Base-by-base conservation (phyloP, 2,888 invertebrate genomes). In the Embidobia sp. region DNA sequence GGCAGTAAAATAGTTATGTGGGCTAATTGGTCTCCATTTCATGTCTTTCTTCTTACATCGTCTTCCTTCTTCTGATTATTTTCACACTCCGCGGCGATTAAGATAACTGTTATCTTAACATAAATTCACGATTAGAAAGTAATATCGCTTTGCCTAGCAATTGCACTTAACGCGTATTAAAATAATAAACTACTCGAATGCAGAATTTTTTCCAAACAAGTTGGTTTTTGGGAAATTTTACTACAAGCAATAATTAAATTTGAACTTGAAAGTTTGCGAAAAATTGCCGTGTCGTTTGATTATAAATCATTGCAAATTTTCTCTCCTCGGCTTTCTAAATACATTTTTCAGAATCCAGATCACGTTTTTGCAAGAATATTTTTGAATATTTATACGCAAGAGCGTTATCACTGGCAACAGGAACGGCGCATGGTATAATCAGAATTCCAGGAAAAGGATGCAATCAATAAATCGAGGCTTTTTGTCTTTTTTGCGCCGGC, bases 1-100 rank as follows among this genome's bases (percentile, higher is more conserved):
- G 73, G 70, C 70, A 69, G 78, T 82, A 81, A 81, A 84, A 85
- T 84, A 83, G 82, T 83, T 85, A 85, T 81, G 78, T 82, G 80
- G 81, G 79, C 86, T 86, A 86, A 87, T 86, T 85, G 86, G 83
- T 81, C 79, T 76, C 79, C 81, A 72, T 79, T 77, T 76, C 59
- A 67, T 61, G 72, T 78, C 64, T 27, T 57, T 55, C 67, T 64
- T 40, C 72, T 61, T 49, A 13, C 61, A 33, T 72, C 42, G 61
- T 35, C 67, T 44, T 70, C 51, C 51, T 64, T 33, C 44, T 53
- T 31, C 35, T 44, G 51, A 46, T 66, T 61, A 63, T 73, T 74
- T 64, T 57, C 66, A 40, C 67, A 59, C 61, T 33, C 49, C 40
- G 42, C 29, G 29, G 29, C 55, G 59, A 55, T 73, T 40, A 29